phyloP scores from a whole-genome alignment of 2,888 invertebrate genomes.

The Lasiommata megera region DNA sequence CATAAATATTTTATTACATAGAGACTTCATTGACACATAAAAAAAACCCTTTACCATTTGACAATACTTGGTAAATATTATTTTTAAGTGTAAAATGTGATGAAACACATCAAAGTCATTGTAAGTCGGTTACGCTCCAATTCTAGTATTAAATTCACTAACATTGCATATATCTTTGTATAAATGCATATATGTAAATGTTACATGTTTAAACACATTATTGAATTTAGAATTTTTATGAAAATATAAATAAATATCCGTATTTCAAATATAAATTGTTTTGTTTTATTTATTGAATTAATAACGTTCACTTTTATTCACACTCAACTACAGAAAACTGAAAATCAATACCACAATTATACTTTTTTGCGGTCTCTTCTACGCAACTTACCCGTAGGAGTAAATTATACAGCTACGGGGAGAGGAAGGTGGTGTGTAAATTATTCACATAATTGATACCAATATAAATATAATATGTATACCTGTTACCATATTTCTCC shows the following conservation, averaged over 20 bases:
- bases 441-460: too few species aligned
- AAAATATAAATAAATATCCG: conserved; percentile 82
- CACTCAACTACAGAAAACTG: too few species aligned
- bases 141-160: conserved; percentile 78
- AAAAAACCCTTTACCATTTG: conserved; percentile 65
- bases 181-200: conserved; percentile 82
- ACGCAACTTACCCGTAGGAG: too few species aligned
- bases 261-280: conserved; percentile 78
- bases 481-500: too few species aligned
- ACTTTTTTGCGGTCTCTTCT: too few species aligned
- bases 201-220: conserved; percentile 82
- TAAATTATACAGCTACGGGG: too few species aligned
- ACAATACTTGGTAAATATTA: conserved; percentile 80
- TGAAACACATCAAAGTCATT: conserved; percentile 59
- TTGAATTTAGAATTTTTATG: conserved; percentile 83
- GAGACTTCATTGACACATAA: conserved; percentile 39
- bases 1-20: conserved; percentile 48
- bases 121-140: conserved; percentile 76
- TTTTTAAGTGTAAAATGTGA: conserved; percentile 76
- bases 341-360: too few species aligned
- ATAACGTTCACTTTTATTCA: too few species aligned
- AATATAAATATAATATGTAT: too few species aligned
- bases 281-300: conserved; percentile 51
- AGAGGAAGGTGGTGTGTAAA: too few species aligned
- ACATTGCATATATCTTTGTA: conserved; percentile 82